phyloP scores from a whole-genome alignment of 1,140 invertebrate species.

The Anastrepha ludens region DNA sequence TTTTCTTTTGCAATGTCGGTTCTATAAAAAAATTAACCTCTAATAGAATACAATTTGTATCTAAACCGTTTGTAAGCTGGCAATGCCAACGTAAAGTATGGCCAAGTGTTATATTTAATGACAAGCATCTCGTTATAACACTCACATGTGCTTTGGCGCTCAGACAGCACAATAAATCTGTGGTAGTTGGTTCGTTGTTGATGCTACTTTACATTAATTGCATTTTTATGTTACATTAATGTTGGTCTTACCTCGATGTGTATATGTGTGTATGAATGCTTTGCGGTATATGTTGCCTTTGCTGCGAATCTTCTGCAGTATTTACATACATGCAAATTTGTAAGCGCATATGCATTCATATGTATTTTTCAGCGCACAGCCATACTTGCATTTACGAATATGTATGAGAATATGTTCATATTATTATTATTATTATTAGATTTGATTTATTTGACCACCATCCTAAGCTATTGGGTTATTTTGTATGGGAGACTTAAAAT shows the following conservation, averaged over 20 bases:
- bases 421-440: no score
- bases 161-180: neutral
- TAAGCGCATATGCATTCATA: no score
- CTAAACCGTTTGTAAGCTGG: neutral
- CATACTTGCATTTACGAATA: no score
- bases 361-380: no score
- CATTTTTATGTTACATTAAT: constrained; percentile 23
- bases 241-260: neutral
- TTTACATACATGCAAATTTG: no score
- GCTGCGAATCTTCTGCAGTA: neutral
- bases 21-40: neutral
- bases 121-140: neutral
- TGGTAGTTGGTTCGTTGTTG: neutral
- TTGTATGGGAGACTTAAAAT: no score
- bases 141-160: neutral
- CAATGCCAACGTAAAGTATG: neutral
- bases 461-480: no score
- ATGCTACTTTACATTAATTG: neutral
- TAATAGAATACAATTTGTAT: neutral
- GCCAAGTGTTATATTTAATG: neutral
- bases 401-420: no score
- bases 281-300: neutral
- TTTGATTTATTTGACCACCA: no score
- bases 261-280: neutral
- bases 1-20: no score